Evolutionary conservation across 2,888 invertebrate genomes (phyloP), one percentile per base, ranked within the genome.

Genomic region (Scrobipalpa costella): DNA sequence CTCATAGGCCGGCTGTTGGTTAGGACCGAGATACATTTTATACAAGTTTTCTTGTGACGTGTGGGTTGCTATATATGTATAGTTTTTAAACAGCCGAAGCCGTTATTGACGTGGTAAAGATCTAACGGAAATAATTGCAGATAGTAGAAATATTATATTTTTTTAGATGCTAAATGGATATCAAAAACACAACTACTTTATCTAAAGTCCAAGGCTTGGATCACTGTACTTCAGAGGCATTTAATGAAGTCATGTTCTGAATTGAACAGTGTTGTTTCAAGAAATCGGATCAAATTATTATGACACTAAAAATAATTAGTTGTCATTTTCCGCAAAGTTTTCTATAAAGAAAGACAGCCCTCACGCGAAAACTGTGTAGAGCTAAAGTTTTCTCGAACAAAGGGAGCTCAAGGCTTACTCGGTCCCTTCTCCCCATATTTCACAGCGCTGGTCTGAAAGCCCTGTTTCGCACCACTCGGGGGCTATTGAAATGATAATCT

Each of bases 371-470:
- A 7, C 7, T 38, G 27, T 27, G 2, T 27, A 27, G 27, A 47
- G n/a, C 47, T 47, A 47, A 47, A 47, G 7, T n/a, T n/a, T n/a
- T 15, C 15, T 1, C n/a, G n/a, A 15, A 55, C 9, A 15, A 55
- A 34, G 1, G 55, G 55, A 34, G 34, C 15, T 55, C 55, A 34
- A 17, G 33, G 33, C 34, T 55, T 15, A 27, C 34, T 27, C 13
- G 15, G 15, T 63, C 67, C 67, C 63, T 67, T 69, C 62, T 63
- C 66, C 70, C 68, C 66, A 71, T 69, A 70, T 71, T 71, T 73
- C 69, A 73, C 68, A 58, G 66, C 62, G 34, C n/a, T 55, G 33
- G 52, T n/a, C 38, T 61, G 64, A 63, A 64, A 64, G 65, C 65
- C 67, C 64, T 63, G 57, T 60, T 66, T 68, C 63, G 57, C 66